Conservation (phyloP, 2,113 vertebrate genomes). For the Petaurus breviceps region DNA sequence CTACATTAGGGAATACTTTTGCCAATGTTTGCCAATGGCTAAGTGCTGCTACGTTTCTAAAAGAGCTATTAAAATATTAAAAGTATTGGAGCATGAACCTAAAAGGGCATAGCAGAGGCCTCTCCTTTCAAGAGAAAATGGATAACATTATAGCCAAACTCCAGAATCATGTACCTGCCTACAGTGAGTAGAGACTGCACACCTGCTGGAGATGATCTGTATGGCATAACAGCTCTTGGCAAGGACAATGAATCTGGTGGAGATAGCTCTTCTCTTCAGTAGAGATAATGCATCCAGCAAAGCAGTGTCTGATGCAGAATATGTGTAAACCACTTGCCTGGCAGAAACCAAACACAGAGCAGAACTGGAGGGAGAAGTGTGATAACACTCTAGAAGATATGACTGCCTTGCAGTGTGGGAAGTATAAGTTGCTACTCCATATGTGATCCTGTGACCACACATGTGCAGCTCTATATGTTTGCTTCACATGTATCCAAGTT, state of each 20-base stretch:
- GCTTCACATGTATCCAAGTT: not conserved
- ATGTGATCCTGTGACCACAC: not conserved
- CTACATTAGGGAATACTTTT: too few species aligned
- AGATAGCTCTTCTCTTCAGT: not conserved
- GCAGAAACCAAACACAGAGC: not conserved
- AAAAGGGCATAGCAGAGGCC: not conserved
- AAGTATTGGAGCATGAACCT: too few species aligned
- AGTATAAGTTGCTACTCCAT: not conserved
- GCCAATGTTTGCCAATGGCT: too few species aligned
- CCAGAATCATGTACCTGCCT: not conserved
- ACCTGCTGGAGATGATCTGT: not conserved
- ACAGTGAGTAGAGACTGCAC: not conserved
- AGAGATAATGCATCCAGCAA: not conserved
- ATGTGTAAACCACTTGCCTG: not conserved
- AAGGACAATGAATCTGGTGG: not conserved
- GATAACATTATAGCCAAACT: not conserved
- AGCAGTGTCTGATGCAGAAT: not conserved
- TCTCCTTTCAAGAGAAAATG: not conserved
- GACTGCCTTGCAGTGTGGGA: not conserved
- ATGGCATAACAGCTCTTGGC: not conserved
- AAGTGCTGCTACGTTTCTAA: too few species aligned
- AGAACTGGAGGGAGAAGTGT: not conserved
- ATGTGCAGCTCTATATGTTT: not conserved
- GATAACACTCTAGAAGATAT: not conserved
- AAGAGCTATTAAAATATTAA: too few species aligned